A percentile compares a stretch with the other conserved stretches of the same genome.
phyloP scores from a whole-genome alignment of 2,113 vertebrate species.

The Aptenodytes forsteri region DNA sequence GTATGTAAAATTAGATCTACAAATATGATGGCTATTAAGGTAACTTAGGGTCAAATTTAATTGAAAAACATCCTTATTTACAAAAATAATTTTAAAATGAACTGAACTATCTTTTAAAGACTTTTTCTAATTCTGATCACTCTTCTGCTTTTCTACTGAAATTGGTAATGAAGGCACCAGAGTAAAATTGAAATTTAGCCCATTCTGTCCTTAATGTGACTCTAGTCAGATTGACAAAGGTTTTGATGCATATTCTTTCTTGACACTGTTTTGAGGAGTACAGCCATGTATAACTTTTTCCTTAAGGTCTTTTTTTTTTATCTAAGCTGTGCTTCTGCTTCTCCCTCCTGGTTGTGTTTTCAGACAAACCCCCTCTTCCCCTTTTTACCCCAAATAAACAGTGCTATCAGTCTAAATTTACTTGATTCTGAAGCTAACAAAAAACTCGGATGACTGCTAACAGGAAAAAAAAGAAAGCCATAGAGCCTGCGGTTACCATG shows the following conservation, averaged over 20 bases:
- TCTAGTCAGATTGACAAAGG: background rate
- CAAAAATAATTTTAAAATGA: background rate
- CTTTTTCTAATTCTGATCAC: background rate
- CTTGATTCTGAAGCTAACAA: background rate
- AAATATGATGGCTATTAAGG: background rate
- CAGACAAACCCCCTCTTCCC: background rate
- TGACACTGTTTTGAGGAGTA: background rate
- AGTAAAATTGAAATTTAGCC: background rate
- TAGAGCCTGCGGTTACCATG: constrained; percentile 72
- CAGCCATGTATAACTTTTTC: background rate
- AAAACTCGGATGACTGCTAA: constrained; percentile 26
- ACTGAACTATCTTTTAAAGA: background rate
- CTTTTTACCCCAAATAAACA: background rate
- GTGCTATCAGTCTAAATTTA: background rate
- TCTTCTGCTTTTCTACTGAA: background rate
- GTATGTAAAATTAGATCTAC: background rate
- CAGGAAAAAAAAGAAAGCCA: background rate
- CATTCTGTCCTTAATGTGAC: background rate
- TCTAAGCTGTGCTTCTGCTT: background rate
- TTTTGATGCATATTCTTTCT: background rate
- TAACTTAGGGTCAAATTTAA: background rate
- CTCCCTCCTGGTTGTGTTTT: background rate
- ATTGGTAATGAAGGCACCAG: background rate
- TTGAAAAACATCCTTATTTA: background rate
- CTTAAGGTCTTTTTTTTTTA: background rate